These are phyloP conservation scores for Polia nebulosa DNA, from an alignment of 2,888 invertebrate genomes.

Conservation along the genomic window DNA sequence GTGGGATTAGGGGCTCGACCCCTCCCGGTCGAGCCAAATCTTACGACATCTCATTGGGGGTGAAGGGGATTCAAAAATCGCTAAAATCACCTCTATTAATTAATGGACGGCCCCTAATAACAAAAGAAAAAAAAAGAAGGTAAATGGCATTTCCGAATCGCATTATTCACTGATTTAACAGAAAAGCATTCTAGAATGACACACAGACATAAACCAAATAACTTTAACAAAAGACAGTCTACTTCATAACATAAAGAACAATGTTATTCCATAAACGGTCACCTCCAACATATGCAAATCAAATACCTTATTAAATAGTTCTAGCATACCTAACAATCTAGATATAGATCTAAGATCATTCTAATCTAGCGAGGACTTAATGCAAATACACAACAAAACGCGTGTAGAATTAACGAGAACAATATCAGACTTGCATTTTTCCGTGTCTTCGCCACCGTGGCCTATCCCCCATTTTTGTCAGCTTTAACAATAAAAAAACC, in stretches of 20 bases:
- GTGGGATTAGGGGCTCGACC: too few relatives aligned
- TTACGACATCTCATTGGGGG: too few relatives aligned
- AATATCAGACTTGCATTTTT: not conserved
- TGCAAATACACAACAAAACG: conserved; percentile 48
- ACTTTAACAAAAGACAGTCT: conserved; percentile 16
- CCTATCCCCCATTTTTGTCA: too few relatives aligned
- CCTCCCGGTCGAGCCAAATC: too few relatives aligned
- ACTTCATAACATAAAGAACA: conserved; percentile 1
- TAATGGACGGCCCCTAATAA: too few relatives aligned
- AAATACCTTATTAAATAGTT: conserved; percentile 12
- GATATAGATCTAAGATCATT: conserved; percentile 18
- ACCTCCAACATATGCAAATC: conserved; percentile 38
- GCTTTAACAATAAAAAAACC: too few relatives aligned
- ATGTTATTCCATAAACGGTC: conserved; percentile 11
- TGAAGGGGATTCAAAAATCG: too few relatives aligned
- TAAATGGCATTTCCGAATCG: not conserved
- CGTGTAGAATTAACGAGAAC: conserved; percentile 55
- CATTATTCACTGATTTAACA: not conserved
- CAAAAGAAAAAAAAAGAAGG: too few relatives aligned
- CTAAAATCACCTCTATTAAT: too few relatives aligned
- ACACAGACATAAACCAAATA: not conserved
- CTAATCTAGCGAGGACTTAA: conserved; percentile 43
- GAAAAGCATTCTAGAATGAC: not conserved
- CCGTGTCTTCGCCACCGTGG: not conserved
- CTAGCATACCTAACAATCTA: conserved; percentile 16